Conservation (phyloP, 2,797 vertebrate species). For the Tangara arthus region DNA sequence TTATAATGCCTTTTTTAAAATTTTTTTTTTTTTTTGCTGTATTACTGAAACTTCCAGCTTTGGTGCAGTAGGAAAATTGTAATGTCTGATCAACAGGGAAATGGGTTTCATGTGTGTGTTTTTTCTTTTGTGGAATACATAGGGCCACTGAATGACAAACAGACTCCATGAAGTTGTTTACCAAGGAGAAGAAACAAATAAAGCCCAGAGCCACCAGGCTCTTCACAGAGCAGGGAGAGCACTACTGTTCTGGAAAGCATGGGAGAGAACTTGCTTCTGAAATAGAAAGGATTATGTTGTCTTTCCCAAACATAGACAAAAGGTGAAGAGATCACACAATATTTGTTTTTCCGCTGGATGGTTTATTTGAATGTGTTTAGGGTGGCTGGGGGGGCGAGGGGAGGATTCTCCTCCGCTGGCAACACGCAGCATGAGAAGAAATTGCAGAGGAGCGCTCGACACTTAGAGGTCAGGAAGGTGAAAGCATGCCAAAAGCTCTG, state of each 20-base stretch:
- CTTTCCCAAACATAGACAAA: slow-evolving; percentile 20
- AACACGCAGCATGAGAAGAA: not conserved
- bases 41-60: not conserved
- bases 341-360: slow-evolving; percentile 13
- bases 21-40: not conserved
- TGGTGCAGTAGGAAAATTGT: not conserved
- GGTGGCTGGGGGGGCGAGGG: not conserved
- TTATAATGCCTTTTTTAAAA: not conserved
- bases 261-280: not conserved
- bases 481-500: not conserved
- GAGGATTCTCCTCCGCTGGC: not conserved
- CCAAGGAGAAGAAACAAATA: not conserved
- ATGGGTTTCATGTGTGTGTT: not conserved
- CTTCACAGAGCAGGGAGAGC: not conserved
- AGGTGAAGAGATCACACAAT: slow-evolving; percentile 36
- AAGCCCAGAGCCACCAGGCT: not conserved
- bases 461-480: slow-evolving; percentile 46
- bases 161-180: not conserved
- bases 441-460: not conserved
- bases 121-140: not conserved
- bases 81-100: not conserved
- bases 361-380: slow-evolving; percentile 22
- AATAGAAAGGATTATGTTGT: not conserved
- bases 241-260: not conserved
- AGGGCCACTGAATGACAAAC: not conserved